A percentile compares a stretch with the other conserved stretches of the same genome.
Conservation (phyloP, 1,140 invertebrate species). For the Zaprionus inermis region DNA sequence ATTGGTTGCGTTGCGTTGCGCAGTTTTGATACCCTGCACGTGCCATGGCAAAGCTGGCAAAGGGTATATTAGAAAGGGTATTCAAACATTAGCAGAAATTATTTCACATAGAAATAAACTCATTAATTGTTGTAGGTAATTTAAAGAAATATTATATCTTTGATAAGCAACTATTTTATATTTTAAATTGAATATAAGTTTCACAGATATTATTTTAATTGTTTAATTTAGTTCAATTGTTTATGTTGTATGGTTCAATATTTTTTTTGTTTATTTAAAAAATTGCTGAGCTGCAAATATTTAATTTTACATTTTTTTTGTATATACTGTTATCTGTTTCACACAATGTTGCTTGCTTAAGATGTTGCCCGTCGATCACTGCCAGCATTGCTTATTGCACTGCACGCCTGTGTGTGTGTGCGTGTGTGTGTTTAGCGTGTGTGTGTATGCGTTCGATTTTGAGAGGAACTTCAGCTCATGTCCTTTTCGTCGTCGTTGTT, state of each 20-base stretch:
- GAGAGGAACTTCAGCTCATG: constrained; percentile 54
- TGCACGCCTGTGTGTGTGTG: constrained; percentile 8
- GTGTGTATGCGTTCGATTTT: constrained; percentile 24
- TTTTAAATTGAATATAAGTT: too few species aligned
- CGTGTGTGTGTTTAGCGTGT: background rate
- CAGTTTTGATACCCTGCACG: constrained; percentile 31
- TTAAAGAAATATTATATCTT: too few species aligned
- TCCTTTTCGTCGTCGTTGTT: constrained; percentile 48
- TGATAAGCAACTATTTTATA: too few species aligned
- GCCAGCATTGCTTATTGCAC: background rate
- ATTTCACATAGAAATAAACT: too few species aligned
- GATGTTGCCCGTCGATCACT: background rate
- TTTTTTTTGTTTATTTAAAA: too few species aligned
- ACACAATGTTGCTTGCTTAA: background rate
- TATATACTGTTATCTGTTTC: background rate
- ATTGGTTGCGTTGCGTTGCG: constrained; percentile 69
- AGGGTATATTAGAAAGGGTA: background rate
- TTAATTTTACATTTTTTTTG: background rate
- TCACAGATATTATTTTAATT: too few species aligned
- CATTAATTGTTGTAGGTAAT: too few species aligned
- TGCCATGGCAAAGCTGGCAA: background rate
- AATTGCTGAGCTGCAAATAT: too few species aligned
- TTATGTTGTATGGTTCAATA: too few species aligned
- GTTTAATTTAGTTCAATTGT: too few species aligned
- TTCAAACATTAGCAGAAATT: background rate